phyloP scores from a whole-genome alignment of 2,888 invertebrate genomes.

The Hermodice carunculata region DNA sequence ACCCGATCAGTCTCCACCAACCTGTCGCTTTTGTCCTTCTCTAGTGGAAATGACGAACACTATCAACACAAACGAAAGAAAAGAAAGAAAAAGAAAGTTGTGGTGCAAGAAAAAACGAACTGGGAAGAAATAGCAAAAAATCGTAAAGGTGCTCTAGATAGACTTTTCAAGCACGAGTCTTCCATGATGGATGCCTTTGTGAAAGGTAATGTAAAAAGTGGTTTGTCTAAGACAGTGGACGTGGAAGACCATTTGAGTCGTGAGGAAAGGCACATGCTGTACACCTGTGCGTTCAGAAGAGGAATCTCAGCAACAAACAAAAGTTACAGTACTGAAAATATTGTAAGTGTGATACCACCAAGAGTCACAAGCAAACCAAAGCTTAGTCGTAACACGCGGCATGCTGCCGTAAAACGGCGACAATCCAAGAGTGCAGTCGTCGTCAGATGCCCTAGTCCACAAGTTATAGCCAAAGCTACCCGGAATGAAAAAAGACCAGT shows the following conservation, averaged over 20 bases:
- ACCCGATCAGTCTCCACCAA: constrained; percentile 2
- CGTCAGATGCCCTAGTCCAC: neutral
- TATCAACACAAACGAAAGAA: neutral
- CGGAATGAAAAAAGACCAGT: neutral
- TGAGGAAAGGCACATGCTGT: constrained; percentile 4
- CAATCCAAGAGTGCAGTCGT: neutral
- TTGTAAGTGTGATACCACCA: neutral
- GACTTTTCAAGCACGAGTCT: constrained; percentile 7
- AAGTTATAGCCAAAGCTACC: neutral
- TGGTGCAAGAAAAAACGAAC: constrained; percentile 5
- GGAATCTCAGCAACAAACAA: constrained; percentile 5
- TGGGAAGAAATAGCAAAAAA: constrained; percentile 14
- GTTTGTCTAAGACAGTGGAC: neutral
- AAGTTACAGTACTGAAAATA: constrained; percentile 18
- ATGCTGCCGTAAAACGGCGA: too few species aligned
- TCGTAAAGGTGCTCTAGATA: constrained; percentile 7
- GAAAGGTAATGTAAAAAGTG: neutral
- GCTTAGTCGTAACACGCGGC: neutral
- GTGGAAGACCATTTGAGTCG: constrained; percentile 10
- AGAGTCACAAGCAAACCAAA: neutral
- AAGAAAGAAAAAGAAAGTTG: constrained; percentile 4
- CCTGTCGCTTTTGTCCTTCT: constrained; percentile 9
- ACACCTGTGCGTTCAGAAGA: constrained; percentile 1
- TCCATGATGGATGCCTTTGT: constrained; percentile 1
- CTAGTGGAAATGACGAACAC: neutral